A percentile compares a stretch with the other conserved stretches of the same genome.
These are phyloP conservation scores for Dasypolia templi DNA, from an alignment of 2,888 invertebrate genomes.

Conservation along the genomic window DNA sequence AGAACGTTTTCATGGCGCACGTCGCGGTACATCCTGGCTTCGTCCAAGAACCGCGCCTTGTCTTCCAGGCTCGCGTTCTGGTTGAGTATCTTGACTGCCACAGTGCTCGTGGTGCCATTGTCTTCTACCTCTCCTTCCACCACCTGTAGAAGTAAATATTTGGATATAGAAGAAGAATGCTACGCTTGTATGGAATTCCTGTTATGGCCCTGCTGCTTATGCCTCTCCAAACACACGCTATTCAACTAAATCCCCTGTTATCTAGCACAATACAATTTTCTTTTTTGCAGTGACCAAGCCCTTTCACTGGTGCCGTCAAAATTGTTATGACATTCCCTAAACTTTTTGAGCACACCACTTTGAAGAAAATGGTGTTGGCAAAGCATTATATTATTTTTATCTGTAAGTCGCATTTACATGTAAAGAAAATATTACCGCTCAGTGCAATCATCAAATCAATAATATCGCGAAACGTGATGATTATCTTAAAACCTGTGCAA, in stretches of 20 bases:
- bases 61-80: slow-evolving; percentile 94
- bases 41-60: slow-evolving; percentile 94
- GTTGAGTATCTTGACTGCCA: slow-evolving; percentile 95
- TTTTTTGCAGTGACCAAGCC: not conserved
- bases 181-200: not conserved
- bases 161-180: not conserved
- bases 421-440: not conserved
- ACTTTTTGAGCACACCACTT: not conserved
- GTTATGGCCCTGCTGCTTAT: not conserved
- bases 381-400: not conserved
- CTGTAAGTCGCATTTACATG: not conserved
- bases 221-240: not conserved
- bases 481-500: slow-evolving; percentile 10
- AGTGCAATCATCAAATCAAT: slow-evolving; percentile 11
- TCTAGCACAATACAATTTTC: not conserved
- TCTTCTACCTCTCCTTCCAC: slow-evolving; percentile 94
- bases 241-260: not conserved
- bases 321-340: not conserved
- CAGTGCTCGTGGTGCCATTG: slow-evolving; percentile 82
- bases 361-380: not conserved
- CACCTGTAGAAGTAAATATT: slow-evolving; percentile 87
- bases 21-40: slow-evolving; percentile 93
- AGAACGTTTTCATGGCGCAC: slow-evolving; percentile 93
- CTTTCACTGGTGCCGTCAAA: not conserved
- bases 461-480: slow-evolving; percentile 24